phyloP scores from a whole-genome alignment of 2,888 invertebrate genomes.

The Mantis religiosa region DNA sequence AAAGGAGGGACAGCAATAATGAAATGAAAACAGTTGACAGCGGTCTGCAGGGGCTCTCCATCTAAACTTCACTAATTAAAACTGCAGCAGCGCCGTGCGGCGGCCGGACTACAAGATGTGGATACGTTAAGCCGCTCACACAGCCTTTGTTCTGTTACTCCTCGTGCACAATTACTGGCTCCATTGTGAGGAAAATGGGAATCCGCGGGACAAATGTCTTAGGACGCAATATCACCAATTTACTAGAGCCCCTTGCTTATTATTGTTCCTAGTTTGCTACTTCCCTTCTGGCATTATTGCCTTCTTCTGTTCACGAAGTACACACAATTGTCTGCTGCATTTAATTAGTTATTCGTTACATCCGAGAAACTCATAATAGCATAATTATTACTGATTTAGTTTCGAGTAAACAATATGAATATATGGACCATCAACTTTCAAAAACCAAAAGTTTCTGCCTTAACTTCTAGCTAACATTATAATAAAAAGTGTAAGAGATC shows the following conservation, averaged over 20 bases:
- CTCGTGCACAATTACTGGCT: neutral
- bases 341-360: no score
- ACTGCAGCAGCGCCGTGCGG: neutral
- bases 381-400: no score
- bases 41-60: neutral
- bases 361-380: no score
- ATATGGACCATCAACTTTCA: no score
- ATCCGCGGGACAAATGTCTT: neutral
- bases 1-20: slow-evolving; percentile 12
- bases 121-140: neutral
- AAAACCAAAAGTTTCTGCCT: no score
- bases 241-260: neutral
- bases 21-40: slow-evolving; percentile 25
- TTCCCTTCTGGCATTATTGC: neutral
- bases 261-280: neutral
- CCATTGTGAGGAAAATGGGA: neutral
- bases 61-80: neutral
- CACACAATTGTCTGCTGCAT: no score
- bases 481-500: no score
- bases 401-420: no score
- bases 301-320: neutral
- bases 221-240: neutral
- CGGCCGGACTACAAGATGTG: neutral
- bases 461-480: no score
- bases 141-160: neutral